These are phyloP conservation scores for Dicyrtomina minuta DNA, from an alignment of 2,888 invertebrate genomes.

Conservation along the genomic window DNA sequence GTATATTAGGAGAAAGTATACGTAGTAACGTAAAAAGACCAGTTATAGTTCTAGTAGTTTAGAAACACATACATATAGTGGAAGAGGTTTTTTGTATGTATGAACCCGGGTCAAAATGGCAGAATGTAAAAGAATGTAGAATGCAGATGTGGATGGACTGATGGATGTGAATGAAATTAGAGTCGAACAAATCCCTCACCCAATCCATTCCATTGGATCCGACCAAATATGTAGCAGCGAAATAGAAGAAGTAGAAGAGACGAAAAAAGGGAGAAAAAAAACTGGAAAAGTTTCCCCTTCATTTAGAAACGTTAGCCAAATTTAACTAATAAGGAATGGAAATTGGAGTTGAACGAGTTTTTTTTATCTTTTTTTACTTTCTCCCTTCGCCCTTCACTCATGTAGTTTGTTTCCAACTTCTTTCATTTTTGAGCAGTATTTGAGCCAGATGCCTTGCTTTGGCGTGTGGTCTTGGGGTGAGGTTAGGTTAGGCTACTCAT, in stretches of 20 bases:
- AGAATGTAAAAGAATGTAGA: no score
- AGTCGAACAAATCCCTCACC: constrained; percentile 22
- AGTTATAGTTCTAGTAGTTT: no score
- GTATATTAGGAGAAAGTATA: no score
- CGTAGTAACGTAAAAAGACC: no score
- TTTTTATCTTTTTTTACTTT: constrained; percentile 12
- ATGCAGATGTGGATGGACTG: constrained; percentile 15
- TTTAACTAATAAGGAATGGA: constrained; percentile 53
- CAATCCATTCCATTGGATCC: background rate
- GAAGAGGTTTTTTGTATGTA: no score
- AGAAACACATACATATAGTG: no score
- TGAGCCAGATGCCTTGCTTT: background rate
- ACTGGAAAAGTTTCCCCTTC: constrained; percentile 45
- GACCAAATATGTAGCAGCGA: no score
- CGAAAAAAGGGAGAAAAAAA: background rate
- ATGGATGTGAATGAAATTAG: constrained; percentile 27
- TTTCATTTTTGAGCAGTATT: no score
- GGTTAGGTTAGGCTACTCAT: background rate
- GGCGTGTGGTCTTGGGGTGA: background rate
- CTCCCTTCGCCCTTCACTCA: background rate
- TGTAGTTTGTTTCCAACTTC: background rate
- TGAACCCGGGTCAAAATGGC: no score
- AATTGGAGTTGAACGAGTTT: constrained; percentile 41
- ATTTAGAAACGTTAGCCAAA: constrained; percentile 48
- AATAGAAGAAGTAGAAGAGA: no score